Percentiles rank a stretch among this genome's conserved stretches.
These are phyloP conservation scores for Celastrina argiolus DNA, from an alignment of 2,888 invertebrate species.

Conservation along the genomic window DNA sequence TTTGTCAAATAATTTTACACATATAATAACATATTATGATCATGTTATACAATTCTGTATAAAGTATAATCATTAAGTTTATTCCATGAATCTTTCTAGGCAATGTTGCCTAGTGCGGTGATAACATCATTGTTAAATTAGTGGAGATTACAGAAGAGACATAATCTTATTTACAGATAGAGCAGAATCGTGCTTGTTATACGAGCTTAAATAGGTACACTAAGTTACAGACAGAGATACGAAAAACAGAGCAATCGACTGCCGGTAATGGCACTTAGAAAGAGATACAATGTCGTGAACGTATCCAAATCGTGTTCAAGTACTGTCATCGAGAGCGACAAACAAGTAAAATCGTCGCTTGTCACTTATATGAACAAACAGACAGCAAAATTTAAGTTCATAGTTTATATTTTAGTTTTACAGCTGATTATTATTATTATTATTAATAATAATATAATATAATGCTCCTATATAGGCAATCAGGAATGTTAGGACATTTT, in stretches of 20 bases:
- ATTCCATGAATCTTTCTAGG: not conserved
- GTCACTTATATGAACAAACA: not conserved
- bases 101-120: not conserved
- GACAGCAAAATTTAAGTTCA: not conserved
- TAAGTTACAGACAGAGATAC: not conserved
- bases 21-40: not conserved
- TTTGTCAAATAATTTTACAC: not conserved
- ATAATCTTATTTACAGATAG: not conserved
- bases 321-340: not conserved
- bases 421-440: too few relatives aligned
- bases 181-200: not conserved
- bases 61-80: not conserved
- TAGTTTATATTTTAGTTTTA: not conserved
- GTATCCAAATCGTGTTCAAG: not conserved
- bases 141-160: not conserved
- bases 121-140: not conserved
- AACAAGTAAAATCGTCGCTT: slow-evolving; percentile 1
- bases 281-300: not conserved
- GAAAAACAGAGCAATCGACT: not conserved
- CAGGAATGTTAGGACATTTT: too few relatives aligned
- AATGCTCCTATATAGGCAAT: too few relatives aligned
- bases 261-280: not conserved
- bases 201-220: not conserved
- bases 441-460: too few relatives aligned
- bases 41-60: not conserved